These are phyloP conservation scores for Drosophila ochracea DNA, from an alignment of 2,888 invertebrate genomes.

Conservation along the genomic window DNA sequence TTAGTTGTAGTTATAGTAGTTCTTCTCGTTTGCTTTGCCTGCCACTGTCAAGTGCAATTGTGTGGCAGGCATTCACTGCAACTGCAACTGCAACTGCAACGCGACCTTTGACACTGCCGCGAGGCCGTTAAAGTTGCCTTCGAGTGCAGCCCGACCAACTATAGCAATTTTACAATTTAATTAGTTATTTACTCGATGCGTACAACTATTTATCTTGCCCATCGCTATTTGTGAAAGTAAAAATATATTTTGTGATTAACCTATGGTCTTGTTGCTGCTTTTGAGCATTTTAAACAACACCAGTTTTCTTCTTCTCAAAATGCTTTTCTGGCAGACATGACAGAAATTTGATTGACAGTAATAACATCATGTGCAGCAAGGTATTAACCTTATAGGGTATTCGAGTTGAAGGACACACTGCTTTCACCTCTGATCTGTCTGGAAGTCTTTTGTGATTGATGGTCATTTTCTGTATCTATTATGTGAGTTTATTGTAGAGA, in stretches of 20 bases:
- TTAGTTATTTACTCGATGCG: slow-evolving; percentile 48
- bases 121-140: slow-evolving; percentile 25
- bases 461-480: not conserved
- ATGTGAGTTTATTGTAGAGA: not conserved
- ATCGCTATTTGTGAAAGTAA: slow-evolving; percentile 22
- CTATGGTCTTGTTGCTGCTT: slow-evolving; percentile 1
- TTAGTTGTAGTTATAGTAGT: slow-evolving; percentile 21
- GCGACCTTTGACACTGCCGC: slow-evolving; percentile 70
- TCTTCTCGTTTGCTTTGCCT: slow-evolving; percentile 41
- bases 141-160: slow-evolving; percentile 1
- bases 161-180: slow-evolving; percentile 47
- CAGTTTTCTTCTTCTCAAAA: not conserved
- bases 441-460: not conserved
- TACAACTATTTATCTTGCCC: slow-evolving; percentile 25
- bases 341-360: not conserved
- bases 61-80: slow-evolving; percentile 66
- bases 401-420: not conserved
- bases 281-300: not conserved
- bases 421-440: not conserved
- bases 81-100: slow-evolving; percentile 14
- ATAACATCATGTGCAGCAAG: not conserved
- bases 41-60: slow-evolving; percentile 79
- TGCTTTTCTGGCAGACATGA: not conserved
- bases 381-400: not conserved
- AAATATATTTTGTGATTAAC: slow-evolving; percentile 31